Percentiles rank a stretch among this genome's conserved stretches.
Evolutionary conservation across 2,113 vertebrate species (phyloP).

Genomic region (Cynoglossus semilaevis): DNA sequence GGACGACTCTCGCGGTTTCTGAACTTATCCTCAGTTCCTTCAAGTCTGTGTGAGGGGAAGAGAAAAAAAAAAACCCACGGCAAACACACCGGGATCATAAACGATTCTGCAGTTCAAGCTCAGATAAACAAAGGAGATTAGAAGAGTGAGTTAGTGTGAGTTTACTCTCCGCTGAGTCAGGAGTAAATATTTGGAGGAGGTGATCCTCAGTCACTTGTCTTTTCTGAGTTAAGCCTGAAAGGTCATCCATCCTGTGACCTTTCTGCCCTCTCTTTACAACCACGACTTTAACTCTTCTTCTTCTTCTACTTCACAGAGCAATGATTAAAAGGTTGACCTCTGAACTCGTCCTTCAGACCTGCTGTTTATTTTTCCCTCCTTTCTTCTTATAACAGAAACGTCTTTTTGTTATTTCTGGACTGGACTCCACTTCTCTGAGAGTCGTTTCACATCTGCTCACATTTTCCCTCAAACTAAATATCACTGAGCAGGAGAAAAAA

Average conservation of each 20-base stretch:
- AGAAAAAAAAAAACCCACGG: background rate
- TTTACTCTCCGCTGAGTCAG: too few species aligned
- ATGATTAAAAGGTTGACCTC: background rate
- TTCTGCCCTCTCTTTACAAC: constrained; percentile 36
- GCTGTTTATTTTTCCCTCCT: background rate
- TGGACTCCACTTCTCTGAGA: background rate
- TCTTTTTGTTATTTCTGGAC: constrained; percentile 14
- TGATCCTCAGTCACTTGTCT: too few species aligned
- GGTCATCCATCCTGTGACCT: constrained; percentile 2
- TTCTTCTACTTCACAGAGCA: constrained; percentile 8
- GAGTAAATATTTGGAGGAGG: too few species aligned
- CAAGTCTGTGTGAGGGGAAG: constrained; percentile 75
- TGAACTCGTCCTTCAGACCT: background rate
- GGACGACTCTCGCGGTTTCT: constrained; percentile 92
- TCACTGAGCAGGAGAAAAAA: constrained; percentile 11
- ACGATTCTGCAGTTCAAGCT: too few species aligned
- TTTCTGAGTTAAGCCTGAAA: too few species aligned
- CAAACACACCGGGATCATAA: background rate
- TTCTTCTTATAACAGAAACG: too few species aligned
- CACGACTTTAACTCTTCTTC: constrained; percentile 7
- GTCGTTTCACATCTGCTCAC: constrained; percentile 25
- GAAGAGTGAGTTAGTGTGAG: too few species aligned
- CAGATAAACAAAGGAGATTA: background rate
- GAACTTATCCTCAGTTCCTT: constrained; percentile 96
- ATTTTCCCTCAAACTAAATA: constrained; percentile 23